phyloP scores from a whole-genome alignment of 2,113 vertebrate genomes.

The Thinocorus orbignyianus region DNA sequence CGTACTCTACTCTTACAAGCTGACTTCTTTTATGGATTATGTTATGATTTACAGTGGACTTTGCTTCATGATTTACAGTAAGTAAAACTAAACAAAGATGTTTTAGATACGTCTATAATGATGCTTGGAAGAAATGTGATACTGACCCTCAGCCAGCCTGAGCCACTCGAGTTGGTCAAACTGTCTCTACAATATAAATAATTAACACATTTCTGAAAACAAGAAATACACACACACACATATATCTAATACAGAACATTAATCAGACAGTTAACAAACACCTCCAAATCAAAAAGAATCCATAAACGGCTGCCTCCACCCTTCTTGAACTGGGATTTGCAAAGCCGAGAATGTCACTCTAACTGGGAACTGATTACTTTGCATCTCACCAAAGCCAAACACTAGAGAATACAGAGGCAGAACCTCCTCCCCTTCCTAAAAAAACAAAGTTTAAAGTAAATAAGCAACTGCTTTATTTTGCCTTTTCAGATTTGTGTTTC shows the following conservation, averaged over 20 bases:
- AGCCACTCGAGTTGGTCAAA: neutral
- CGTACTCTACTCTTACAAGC: neutral
- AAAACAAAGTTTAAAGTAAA: neutral
- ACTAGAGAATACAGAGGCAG: neutral
- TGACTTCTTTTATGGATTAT: neutral
- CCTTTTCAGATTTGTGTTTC: neutral
- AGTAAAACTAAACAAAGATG: neutral
- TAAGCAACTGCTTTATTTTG: neutral
- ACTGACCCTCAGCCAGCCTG: neutral
- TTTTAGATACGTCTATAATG: neutral
- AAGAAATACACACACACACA: neutral
- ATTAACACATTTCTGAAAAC: neutral
- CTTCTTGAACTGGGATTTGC: neutral
- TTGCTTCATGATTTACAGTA: neutral
- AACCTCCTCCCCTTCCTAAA: neutral
- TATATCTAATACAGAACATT: neutral
- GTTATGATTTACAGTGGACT: neutral
- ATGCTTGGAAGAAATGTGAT: neutral
- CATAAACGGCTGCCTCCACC: neutral
- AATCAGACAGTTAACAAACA: neutral
- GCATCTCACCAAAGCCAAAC: neutral
- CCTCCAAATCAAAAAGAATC: neutral
- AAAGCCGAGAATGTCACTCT: neutral
- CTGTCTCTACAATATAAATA: neutral
- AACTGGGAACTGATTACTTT: neutral